These are phyloP conservation scores for Galeopsomyia nigrocyanea DNA, from an alignment of 2,888 invertebrate species.

Conservation along the genomic window DNA sequence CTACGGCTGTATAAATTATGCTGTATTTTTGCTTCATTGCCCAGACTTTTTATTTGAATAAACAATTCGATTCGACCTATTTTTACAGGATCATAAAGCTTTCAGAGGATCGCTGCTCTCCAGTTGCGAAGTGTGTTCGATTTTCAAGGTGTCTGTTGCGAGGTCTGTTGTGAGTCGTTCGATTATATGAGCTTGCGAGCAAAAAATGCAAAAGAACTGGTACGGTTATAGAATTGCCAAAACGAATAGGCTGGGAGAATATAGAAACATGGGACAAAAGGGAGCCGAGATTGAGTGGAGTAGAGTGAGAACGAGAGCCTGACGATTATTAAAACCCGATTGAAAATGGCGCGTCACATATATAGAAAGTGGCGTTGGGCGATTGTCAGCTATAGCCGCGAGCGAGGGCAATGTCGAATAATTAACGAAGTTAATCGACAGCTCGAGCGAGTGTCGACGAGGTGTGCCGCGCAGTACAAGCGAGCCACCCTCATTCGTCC, in stretches of 20 bases:
- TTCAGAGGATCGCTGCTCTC: too few species aligned
- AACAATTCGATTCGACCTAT: neutral
- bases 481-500: slow-evolving; percentile 45
- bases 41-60: slow-evolving; percentile 20
- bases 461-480: slow-evolving; percentile 43
- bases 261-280: too few species aligned
- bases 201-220: too few species aligned
- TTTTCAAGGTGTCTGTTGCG: too few species aligned
- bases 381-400: slow-evolving; percentile 33
- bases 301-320: slow-evolving; percentile 14
- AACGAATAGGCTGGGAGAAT: too few species aligned
- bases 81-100: too few species aligned
- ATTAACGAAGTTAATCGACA: slow-evolving; percentile 66
- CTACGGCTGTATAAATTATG: too few species aligned
- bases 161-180: too few species aligned
- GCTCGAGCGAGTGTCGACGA: slow-evolving; percentile 60
- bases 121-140: too few species aligned
- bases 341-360: slow-evolving; percentile 50
- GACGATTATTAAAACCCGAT: slow-evolving; percentile 57
- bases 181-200: too few species aligned
- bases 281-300: slow-evolving; percentile 6
- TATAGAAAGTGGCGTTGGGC: slow-evolving; percentile 24
- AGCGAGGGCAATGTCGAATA: slow-evolving; percentile 59
- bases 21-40: neutral
- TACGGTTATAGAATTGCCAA: too few species aligned